Percentiles rank a stretch among this genome's conserved stretches.
Conservation (phyloP, 1,140 invertebrate genomes). For the Muscidifurax raptorellus region DNA sequence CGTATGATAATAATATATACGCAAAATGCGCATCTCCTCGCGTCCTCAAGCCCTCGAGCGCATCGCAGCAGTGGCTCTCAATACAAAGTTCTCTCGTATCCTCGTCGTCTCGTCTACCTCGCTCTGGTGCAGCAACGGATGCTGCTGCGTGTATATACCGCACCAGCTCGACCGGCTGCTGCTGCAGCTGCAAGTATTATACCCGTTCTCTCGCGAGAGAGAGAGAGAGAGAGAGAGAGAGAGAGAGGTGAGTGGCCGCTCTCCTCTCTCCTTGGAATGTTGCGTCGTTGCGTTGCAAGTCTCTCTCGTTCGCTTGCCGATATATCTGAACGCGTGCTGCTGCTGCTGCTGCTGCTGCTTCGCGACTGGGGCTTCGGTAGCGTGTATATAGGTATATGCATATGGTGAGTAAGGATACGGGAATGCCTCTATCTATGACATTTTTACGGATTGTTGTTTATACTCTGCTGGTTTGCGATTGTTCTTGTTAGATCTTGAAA, state of each 20-base stretch:
- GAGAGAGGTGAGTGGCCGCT: slow-evolving; percentile 50
- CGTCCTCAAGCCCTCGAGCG: slow-evolving; percentile 21
- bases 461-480: too few relatives aligned
- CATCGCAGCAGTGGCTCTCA: slow-evolving; percentile 27
- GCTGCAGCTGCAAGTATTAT: slow-evolving; percentile 17
- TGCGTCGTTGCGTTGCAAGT: slow-evolving; percentile 49
- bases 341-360: background rate
- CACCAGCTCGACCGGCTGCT: slow-evolving; percentile 4
- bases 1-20: too few relatives aligned
- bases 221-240: background rate
- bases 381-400: too few relatives aligned
- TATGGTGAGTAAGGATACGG: too few relatives aligned
- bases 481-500: too few relatives aligned
- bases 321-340: background rate
- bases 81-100: too few relatives aligned
- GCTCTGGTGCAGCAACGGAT: slow-evolving; percentile 17
- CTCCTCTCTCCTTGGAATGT: slow-evolving; percentile 52
- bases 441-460: too few relatives aligned
- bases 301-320: background rate
- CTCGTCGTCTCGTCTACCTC: background rate
- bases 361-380: background rate
- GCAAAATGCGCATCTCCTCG: too few relatives aligned
- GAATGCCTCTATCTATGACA: too few relatives aligned
- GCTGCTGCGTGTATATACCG: background rate
- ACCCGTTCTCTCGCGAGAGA: background rate